Evolutionary conservation across 2,113 vertebrate species (phyloP), one percentile per base, ranked within the genome.

Genomic region (Macheiramphus alcinus): DNA sequence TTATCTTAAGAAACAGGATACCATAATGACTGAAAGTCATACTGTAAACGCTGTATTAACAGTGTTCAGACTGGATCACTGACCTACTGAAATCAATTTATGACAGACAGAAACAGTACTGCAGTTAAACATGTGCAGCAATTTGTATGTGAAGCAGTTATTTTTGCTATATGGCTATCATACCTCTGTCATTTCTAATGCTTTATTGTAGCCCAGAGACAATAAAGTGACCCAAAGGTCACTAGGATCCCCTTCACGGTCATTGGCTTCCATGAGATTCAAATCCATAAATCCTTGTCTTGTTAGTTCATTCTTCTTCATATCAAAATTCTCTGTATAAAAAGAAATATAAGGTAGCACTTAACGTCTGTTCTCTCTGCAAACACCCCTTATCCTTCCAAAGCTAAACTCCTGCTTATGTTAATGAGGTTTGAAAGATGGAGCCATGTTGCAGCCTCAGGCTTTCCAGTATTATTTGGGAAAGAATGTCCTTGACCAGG

Each of bases 221-320:
- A 99, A 97, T 47, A 99, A 97, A 42, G 98, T 99, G 80, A 99
- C 97, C 99, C 99, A 99, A 15, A 99, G 98, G 95, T 99, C 99
- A 80, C 96, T 90, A 29, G 99, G 98, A 96, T 99, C 99, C 85
- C 99, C 99, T 34, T 98, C 98, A 55, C 96, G 97, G 89, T 99
- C 99, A 21, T 98, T 99, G 90, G 99, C 99, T 97, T 99, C 99
- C 99, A 99, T 99, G 47, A 99, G 98, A 93, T 99, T 99, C 96
- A 99, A 97, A 97, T 99, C 99, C 98, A 99, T 97, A 96, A 99
- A 99, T 81, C 99, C 99, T 92, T 99, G 98, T 29, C 96, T 98
- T 11, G 99, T 99, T 81, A 99, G 97, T 79, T 99, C 99, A 72
- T 99, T 99, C 94, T 98, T 99, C 97, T 98, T 99, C 97, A 99